These are phyloP conservation scores for Polietes domitor DNA, from an alignment of 2,888 invertebrate genomes.

Conservation along the genomic window DNA sequence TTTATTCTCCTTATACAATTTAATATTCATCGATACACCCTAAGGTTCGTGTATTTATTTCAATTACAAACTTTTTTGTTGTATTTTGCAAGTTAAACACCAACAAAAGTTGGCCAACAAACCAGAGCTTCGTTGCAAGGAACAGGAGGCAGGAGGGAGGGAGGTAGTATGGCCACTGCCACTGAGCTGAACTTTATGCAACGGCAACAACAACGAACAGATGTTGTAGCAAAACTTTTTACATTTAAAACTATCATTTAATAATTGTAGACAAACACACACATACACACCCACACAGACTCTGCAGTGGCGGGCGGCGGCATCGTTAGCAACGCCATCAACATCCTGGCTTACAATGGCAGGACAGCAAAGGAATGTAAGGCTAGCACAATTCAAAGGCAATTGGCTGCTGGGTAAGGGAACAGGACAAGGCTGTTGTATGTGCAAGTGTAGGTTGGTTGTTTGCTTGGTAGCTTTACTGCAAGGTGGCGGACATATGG, in stretches of 20 bases:
- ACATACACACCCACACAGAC: background rate
- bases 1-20: too few relatives aligned
- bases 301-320: background rate
- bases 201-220: too few relatives aligned
- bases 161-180: background rate
- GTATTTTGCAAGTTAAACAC: constrained; percentile 20
- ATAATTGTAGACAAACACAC: constrained; percentile 49
- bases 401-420: background rate
- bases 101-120: background rate
- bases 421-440: background rate
- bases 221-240: constrained; percentile 20
- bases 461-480: background rate
- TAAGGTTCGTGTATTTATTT: background rate
- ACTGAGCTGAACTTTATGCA: constrained; percentile 13
- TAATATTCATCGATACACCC: too few relatives aligned
- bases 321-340: background rate
- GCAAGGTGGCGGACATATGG: constrained; percentile 19
- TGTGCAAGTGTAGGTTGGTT: background rate
- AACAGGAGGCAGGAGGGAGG: background rate
- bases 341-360: background rate
- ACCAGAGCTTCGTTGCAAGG: too few relatives aligned
- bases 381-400: background rate
- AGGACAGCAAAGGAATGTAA: background rate
- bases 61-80: constrained; percentile 22
- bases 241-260: constrained; percentile 51